A percentile compares a stretch with the other conserved stretches of the same genome.
Evolutionary conservation across 2,113 vertebrate species (phyloP).

Genomic region (Pycnonotus jocosus): DNA sequence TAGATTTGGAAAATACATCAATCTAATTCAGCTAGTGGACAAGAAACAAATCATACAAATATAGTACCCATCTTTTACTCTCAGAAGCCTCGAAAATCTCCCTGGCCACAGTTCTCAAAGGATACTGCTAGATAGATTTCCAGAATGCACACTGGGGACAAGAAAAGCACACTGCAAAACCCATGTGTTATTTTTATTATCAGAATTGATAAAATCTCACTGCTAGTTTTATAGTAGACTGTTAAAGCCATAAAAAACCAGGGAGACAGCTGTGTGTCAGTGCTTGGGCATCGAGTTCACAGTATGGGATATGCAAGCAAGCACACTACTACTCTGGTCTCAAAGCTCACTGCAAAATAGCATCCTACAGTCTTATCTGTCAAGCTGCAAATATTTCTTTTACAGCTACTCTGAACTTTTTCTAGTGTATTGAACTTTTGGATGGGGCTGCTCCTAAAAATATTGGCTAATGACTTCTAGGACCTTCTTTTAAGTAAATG

Average conservation of each 20-base stretch:
- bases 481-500: not conserved
- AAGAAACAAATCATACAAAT: not conserved
- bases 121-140: not conserved
- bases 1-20: not conserved
- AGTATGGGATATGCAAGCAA: not conserved
- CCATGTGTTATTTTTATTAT: constrained; percentile 1
- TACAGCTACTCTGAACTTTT: not conserved
- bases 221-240: not conserved
- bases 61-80: not conserved
- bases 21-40: not conserved
- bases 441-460: not conserved
- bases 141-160: not conserved
- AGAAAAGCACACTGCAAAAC: not conserved
- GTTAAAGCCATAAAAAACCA: not conserved
- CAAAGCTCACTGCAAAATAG: not conserved
- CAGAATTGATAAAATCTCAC: not conserved
- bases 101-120: not conserved
- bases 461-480: not conserved
- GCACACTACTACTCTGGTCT: not conserved
- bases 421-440: not conserved
- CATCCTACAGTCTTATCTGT: not conserved
- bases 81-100: not conserved
- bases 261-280: not conserved
- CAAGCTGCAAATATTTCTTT: not conserved
- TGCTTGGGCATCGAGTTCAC: not conserved